These are phyloP conservation scores for Styela clava DNA, from an alignment of 23 tunicate species.

Conservation along the genomic window DNA sequence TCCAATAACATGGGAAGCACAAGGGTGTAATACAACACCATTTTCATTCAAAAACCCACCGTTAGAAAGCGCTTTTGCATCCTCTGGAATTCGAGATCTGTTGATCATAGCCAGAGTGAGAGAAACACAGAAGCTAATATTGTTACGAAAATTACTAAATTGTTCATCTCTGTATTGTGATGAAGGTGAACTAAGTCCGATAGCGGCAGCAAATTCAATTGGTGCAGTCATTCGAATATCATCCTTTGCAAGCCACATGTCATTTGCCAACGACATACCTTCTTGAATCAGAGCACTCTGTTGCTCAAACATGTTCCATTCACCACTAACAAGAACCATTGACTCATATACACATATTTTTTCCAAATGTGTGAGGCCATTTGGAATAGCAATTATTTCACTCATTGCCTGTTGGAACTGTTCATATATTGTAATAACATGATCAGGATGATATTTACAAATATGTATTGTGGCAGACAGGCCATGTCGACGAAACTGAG, in stretches of 20 bases:
- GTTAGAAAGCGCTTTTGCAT: background rate
- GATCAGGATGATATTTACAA: conserved; percentile 6
- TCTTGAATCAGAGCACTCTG: conserved; percentile 47
- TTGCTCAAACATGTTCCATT: conserved; percentile 54
- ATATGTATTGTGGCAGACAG: conserved; percentile 13
- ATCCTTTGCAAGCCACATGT: conserved; percentile 2
- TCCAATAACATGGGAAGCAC: conserved; percentile 17
- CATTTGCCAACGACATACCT: conserved; percentile 33
- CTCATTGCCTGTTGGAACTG: background rate
- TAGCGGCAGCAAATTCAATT: conserved; percentile 50
- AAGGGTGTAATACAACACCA: conserved; percentile 39
- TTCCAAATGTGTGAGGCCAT: conserved; percentile 18
- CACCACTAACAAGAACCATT: conserved; percentile 51
- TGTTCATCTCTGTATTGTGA: background rate
- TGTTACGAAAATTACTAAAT: background rate
- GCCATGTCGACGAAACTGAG: conserved; percentile 11
- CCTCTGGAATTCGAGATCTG: conserved; percentile 32
- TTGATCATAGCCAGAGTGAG: conserved; percentile 34
- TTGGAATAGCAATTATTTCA: background rate
- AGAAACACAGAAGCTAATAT: conserved; percentile 28
- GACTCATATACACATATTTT: conserved; percentile 53
- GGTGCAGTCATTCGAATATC: conserved; percentile 24
- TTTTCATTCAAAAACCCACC: conserved; percentile 38
- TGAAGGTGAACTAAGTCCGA: conserved; percentile 30
- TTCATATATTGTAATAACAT: conserved; percentile 9